Evolutionary conservation across 2,797 vertebrate species (phyloP).

Genomic region (Coluber constrictor): DNA sequence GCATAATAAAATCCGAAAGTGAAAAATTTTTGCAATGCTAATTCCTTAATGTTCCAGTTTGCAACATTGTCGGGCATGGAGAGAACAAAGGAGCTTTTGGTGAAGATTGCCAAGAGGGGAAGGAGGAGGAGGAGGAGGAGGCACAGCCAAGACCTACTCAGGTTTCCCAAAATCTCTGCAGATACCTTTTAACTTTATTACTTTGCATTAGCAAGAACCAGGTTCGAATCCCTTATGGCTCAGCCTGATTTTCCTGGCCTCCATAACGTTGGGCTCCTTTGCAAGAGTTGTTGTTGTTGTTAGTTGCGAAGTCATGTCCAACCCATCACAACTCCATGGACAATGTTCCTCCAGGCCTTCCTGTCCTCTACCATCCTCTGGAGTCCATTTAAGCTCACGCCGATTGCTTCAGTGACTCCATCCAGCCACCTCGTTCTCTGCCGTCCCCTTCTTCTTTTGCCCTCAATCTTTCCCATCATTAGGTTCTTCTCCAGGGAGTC

Average conservation of each 20-base stretch:
- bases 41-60: conserved; percentile 35
- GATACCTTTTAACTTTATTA: background rate
- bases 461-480: no score
- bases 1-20: conserved; percentile 46
- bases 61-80: conserved; percentile 44
- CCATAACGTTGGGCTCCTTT: background rate
- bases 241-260: background rate
- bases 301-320: no score
- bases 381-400: no score
- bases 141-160: background rate
- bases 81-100: conserved; percentile 54
- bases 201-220: background rate
- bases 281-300: no score
- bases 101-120: background rate
- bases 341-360: no score
- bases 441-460: no score
- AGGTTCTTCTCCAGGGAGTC: no score
- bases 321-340: no score
- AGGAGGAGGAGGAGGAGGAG: background rate
- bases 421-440: no score
- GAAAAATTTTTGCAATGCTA: conserved; percentile 41
- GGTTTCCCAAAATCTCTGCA: background rate
- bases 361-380: no score
- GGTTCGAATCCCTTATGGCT: background rate
- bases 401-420: no score